Evolutionary conservation across 2,888 invertebrate genomes (phyloP).

Genomic region (Microchrysa polita): DNA sequence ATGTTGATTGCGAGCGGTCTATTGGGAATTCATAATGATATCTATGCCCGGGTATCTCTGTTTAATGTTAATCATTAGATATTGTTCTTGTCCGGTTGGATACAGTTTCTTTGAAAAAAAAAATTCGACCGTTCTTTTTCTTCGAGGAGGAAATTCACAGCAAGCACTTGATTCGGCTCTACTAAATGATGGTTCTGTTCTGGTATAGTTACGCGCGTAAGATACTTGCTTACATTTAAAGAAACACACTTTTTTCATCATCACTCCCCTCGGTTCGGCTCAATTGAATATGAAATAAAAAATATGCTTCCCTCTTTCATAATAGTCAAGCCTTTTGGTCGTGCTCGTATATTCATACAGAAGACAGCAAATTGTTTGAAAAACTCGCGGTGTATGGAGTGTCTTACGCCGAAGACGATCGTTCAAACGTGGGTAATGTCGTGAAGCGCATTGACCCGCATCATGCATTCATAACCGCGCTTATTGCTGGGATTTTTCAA

Average conservation of each 20-base stretch:
- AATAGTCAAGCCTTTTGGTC: background rate
- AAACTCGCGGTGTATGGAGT: background rate
- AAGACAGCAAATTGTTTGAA: background rate
- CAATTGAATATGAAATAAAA: background rate
- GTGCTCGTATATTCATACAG: background rate
- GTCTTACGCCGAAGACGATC: background rate
- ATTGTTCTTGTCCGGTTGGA: slow-evolving; percentile 2
- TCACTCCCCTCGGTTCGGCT: background rate
- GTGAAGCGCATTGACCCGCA: slow-evolving; percentile 41
- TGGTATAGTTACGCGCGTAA: slow-evolving; percentile 1
- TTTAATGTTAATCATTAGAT: slow-evolving; percentile 25
- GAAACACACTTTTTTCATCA: too few relatives aligned
- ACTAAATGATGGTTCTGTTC: slow-evolving; percentile 20
- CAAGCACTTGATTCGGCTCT: slow-evolving; percentile 10
- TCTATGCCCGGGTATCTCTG: slow-evolving; percentile 16
- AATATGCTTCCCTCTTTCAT: background rate
- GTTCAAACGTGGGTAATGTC: slow-evolving; percentile 1
- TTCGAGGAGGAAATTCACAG: slow-evolving; percentile 24
- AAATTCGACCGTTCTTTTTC: background rate
- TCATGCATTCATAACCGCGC: slow-evolving; percentile 24
- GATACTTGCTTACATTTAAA: background rate
- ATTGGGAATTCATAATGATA: slow-evolving; percentile 41
- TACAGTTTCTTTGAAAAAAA: slow-evolving; percentile 5
- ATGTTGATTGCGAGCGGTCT: too few relatives aligned
- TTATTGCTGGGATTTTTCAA: slow-evolving; percentile 4